Evolutionary conservation across 2,113 vertebrate genomes (phyloP).

Genomic region (Gobio gobio): DNA sequence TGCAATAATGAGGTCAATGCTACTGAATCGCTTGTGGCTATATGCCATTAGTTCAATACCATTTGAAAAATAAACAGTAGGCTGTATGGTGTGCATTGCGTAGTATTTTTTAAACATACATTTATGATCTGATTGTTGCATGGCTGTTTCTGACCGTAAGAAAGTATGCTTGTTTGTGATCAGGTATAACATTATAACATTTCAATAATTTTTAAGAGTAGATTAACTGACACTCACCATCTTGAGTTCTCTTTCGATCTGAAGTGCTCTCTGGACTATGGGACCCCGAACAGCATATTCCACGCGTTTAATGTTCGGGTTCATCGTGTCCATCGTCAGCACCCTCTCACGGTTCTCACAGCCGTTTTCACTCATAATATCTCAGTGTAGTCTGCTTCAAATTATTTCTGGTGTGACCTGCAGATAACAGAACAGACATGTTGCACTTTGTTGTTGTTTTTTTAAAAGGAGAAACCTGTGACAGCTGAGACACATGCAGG

Average conservation of each 20-base stretch:
- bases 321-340: slow-evolving; percentile 84
- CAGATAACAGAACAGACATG: not conserved
- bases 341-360: slow-evolving; percentile 67
- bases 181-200: too few relatives aligned
- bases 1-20: not conserved
- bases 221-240: slow-evolving; percentile 71
- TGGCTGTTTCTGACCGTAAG: not conserved
- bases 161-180: too few relatives aligned
- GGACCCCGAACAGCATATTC: slow-evolving; percentile 89
- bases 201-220: not conserved
- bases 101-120: too few relatives aligned
- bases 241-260: slow-evolving; percentile 84
- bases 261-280: slow-evolving; percentile 80
- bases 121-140: not conserved
- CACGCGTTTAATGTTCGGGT: slow-evolving; percentile 79
- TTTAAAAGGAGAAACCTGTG: too few relatives aligned
- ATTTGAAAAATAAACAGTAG: not conserved
- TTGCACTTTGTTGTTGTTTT: not conserved
- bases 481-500: too few relatives aligned
- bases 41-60: not conserved
- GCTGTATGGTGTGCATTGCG: not conserved
- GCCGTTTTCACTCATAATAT: slow-evolving; percentile 67
- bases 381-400: not conserved
- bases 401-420: not conserved
- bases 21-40: too few relatives aligned